These are phyloP conservation scores for Metalampra italica DNA, from an alignment of 2,888 invertebrate species.

Conservation along the genomic window DNA sequence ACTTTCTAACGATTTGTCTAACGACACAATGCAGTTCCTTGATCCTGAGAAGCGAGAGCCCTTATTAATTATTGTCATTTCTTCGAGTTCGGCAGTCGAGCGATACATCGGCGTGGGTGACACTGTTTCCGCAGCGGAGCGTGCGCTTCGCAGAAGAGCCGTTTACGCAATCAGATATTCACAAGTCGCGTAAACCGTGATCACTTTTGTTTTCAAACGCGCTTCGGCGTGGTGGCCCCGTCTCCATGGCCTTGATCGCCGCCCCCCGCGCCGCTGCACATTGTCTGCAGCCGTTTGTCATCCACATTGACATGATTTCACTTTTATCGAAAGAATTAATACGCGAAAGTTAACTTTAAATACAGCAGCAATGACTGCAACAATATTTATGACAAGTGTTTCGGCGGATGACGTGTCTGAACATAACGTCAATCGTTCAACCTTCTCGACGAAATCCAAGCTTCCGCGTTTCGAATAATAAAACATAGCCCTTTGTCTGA, in stretches of 20 bases:
- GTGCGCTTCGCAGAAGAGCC: slow-evolving; percentile 8
- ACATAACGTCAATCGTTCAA: slow-evolving; percentile 41
- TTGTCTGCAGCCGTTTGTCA: slow-evolving; percentile 53
- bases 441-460: slow-evolving; percentile 36
- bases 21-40: slow-evolving; percentile 11
- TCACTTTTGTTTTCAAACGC: slow-evolving; percentile 69
- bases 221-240: slow-evolving; percentile 30
- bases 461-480: slow-evolving; percentile 42
- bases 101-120: slow-evolving; percentile 26
- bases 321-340: slow-evolving; percentile 58
- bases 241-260: slow-evolving; percentile 52
- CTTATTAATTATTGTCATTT: slow-evolving; percentile 24
- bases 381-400: slow-evolving; percentile 31
- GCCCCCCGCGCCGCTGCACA: slow-evolving; percentile 46
- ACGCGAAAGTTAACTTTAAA: slow-evolving; percentile 52
- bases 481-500: slow-evolving; percentile 27
- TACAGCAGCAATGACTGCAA: slow-evolving; percentile 25
- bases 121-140: slow-evolving; percentile 13
- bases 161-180: slow-evolving; percentile 40
- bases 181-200: slow-evolving; percentile 49
- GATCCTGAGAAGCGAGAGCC: slow-evolving; percentile 16
- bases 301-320: slow-evolving; percentile 55
- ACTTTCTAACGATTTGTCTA: slow-evolving; percentile 28
- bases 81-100: slow-evolving; percentile 9
- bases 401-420: slow-evolving; percentile 31